Percentiles rank a stretch among this genome's conserved stretches.
Evolutionary conservation across 2,888 invertebrate species (phyloP).

Genomic region (Gerris lacustris): DNA sequence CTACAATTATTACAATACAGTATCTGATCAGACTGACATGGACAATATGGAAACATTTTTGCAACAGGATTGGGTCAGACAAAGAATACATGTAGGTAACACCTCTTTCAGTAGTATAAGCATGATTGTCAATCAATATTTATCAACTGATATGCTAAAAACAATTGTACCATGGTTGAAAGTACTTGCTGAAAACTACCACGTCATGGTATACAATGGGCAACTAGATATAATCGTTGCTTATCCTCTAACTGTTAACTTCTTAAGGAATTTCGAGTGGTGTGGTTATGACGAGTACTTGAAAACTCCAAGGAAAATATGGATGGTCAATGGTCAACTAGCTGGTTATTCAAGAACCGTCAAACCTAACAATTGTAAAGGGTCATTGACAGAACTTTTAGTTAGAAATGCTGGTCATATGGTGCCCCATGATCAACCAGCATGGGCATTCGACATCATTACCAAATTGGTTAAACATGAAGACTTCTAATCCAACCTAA

Average conservation of each 20-base stretch:
- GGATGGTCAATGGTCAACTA: conserved; percentile 50
- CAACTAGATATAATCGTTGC: conserved; percentile 88
- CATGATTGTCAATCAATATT: conserved; percentile 58
- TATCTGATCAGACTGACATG: too few relatives aligned
- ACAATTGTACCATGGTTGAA: conserved; percentile 60
- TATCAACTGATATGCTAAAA: conserved; percentile 67
- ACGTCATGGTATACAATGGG: conserved; percentile 76
- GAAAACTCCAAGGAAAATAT: conserved; percentile 50
- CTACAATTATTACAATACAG: conserved; percentile 29
- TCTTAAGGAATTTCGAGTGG: conserved; percentile 59
- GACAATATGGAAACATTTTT: conserved; percentile 25
- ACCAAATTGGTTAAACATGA: conserved; percentile 41
- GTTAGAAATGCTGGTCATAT: conserved; percentile 71
- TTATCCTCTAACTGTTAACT: conserved; percentile 71
- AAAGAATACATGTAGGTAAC: conserved; percentile 76
- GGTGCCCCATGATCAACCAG: conserved; percentile 67
- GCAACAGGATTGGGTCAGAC: conserved; percentile 22
- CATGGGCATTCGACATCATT: conserved; percentile 62
- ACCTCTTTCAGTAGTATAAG: conserved; percentile 38
- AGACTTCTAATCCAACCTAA: background rate
- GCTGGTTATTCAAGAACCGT: conserved; percentile 67
- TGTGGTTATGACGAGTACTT: conserved; percentile 52
- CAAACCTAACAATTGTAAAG: conserved; percentile 50
- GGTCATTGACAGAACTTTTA: conserved; percentile 52
- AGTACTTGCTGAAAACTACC: conserved; percentile 52